These are phyloP conservation scores for Andricus quercusramuli DNA, from an alignment of 2,888 invertebrate species.

Conservation along the genomic window DNA sequence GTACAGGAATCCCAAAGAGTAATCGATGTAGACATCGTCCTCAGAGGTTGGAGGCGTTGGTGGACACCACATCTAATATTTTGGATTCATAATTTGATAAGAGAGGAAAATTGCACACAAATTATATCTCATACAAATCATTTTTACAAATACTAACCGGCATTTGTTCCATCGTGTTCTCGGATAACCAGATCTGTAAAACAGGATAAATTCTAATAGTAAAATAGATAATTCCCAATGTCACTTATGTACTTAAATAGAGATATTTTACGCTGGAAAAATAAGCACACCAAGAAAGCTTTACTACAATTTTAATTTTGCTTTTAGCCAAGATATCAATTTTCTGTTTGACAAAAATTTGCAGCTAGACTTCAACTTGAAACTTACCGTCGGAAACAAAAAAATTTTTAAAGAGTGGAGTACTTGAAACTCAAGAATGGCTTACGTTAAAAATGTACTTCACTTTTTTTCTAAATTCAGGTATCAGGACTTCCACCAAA, in stretches of 20 bases:
- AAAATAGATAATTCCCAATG: conserved; percentile 25
- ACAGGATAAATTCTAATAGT: conserved; percentile 34
- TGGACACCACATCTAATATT: conserved; percentile 95
- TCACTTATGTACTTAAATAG: background rate
- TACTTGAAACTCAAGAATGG: background rate
- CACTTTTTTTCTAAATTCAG: background rate
- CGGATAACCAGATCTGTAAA: conserved; percentile 89
- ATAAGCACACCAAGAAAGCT: background rate
- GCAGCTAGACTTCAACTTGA: conserved; percentile 24
- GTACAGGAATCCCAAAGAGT: conserved; percentile 91
- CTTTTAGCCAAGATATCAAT: background rate
- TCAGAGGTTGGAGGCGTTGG: conserved; percentile 97
- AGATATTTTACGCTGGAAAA: too few relatives aligned
- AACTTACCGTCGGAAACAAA: conserved; percentile 42
- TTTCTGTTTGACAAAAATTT: conserved; percentile 20
- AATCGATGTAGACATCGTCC: conserved; percentile 94
- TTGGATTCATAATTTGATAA: conserved; percentile 1
- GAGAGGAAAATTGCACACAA: conserved; percentile 9
- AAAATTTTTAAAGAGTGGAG: background rate
- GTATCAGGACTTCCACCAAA: background rate
- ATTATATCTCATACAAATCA: background rate
- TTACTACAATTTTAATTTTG: background rate
- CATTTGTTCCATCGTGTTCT: conserved; percentile 86
- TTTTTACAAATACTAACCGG: conserved; percentile 84
- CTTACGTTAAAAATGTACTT: background rate